Evolutionary conservation across 2,888 invertebrate species (phyloP).

Genomic region (Empis stercorea): DNA sequence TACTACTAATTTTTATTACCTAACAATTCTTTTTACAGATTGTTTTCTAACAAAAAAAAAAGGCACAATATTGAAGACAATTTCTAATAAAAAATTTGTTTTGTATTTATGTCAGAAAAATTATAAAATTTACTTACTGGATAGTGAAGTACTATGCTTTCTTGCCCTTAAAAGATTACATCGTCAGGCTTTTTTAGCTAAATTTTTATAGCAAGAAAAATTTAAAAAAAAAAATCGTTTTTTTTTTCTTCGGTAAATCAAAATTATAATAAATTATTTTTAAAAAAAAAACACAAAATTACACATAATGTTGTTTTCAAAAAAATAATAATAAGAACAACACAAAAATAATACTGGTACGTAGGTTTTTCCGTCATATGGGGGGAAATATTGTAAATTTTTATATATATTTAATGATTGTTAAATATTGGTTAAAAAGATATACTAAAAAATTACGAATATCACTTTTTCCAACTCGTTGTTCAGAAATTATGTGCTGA

Average conservation of each 20-base stretch:
- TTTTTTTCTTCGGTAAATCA: not conserved
- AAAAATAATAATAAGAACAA: not conserved
- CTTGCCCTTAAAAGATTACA: not conserved
- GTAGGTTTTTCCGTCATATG: too few species aligned
- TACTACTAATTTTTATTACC: too few species aligned
- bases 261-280: not conserved
- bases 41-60: too few species aligned
- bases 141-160: not conserved
- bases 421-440: too few species aligned
- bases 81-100: too few species aligned
- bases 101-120: not conserved
- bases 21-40: too few species aligned
- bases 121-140: not conserved
- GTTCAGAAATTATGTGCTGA: too few species aligned
- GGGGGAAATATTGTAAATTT: too few species aligned
- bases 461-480: too few species aligned
- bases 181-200: conserved; percentile 3
- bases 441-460: too few species aligned
- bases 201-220: not conserved
- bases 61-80: too few species aligned
- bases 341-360: not conserved
- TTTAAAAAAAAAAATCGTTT: not conserved
- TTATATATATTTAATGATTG: too few species aligned
- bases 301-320: not conserved
- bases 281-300: not conserved